Evolutionary conservation across 1,140 invertebrate species (phyloP), one percentile per base, ranked within the genome.

Genomic region (Babylonia areolata): DNA sequence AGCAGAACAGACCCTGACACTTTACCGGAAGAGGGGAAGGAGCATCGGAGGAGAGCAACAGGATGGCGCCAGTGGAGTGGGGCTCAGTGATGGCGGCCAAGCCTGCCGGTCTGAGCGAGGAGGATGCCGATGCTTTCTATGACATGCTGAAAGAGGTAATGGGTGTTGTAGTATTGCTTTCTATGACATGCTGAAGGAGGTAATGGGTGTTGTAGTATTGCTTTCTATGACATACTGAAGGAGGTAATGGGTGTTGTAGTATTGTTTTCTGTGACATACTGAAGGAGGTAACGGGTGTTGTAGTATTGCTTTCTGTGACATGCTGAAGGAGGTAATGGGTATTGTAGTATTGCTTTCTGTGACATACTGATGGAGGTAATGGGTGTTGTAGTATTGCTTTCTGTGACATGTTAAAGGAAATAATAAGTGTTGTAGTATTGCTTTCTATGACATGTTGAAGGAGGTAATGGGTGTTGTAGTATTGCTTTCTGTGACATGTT

Each of bases 11-110:
- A 3, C 33, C 35, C 3, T 73, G 58, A 64, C 5, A 46, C 5
- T 12, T 6, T 3, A 28, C 9, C 31, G 35, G 33, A 31, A 35
- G 35, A 5, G n/a, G 33, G 33, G 71, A 35, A 20, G 35, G 35
- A 35, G n/a, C 20, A 11, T 9, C 20, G 17, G 2, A 6, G 71
- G 35, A 73, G n/a, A 35, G 20, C 71, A 73, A 35, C 84, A 90
- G 6, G 31, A 93, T 93, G 93, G 88, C 93, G 20, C 92, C 93
- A 54, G 78, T 93, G 15, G 91, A 92, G 54, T 93, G 93, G 93
- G 89, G 91, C 80, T 88, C 88, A 46, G 78, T 93, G n/a, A 92
- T 92, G 92, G 88, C 88, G n/a, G 87, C 90, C 17, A 86, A 89
- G 85, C 85, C 89, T 23, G 78, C 88, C 31, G 89, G 86, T 33